Conservation (phyloP, 2,888 invertebrate species). For the Pseudococcus longispinus region DNA sequence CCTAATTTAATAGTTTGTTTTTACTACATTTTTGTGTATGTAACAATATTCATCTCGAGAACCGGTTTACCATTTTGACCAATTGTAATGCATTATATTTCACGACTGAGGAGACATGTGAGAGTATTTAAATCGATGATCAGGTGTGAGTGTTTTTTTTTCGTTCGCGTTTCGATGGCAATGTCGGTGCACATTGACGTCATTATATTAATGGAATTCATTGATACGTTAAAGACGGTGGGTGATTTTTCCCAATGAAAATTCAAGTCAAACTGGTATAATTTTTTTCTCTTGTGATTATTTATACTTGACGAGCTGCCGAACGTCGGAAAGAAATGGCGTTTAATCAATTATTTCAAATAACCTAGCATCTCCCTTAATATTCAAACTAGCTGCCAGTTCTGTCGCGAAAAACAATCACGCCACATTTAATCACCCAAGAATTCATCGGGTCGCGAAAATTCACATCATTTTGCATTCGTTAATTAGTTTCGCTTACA, state of each 20-base stretch:
- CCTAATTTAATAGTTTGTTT: constrained; percentile 28
- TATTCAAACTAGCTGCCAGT: not conserved
- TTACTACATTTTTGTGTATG: not conserved
- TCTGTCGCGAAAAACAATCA: not conserved
- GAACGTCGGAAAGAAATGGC: not conserved
- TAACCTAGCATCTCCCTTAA: not conserved
- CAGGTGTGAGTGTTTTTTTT: not conserved
- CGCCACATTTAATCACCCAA: constrained; percentile 1
- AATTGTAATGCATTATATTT: not conserved
- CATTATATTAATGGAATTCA: not conserved
- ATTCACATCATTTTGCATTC: constrained; percentile 35
- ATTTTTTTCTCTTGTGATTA: not conserved
- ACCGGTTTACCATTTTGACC: constrained; percentile 35
- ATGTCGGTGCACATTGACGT: not conserved
- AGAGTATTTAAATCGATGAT: not conserved
- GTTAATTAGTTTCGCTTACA: constrained; percentile 25
- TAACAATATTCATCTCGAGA: not conserved
- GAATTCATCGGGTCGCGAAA: not conserved
- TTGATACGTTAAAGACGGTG: not conserved
- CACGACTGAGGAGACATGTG: not conserved
- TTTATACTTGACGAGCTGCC: not conserved
- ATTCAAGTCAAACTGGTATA: not conserved
- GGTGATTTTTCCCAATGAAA: not conserved
- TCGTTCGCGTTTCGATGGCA: not conserved
- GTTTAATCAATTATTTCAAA: not conserved